Base-by-base conservation (phyloP, 2,797 vertebrate genomes). In the Lacerta viridis region DNA sequence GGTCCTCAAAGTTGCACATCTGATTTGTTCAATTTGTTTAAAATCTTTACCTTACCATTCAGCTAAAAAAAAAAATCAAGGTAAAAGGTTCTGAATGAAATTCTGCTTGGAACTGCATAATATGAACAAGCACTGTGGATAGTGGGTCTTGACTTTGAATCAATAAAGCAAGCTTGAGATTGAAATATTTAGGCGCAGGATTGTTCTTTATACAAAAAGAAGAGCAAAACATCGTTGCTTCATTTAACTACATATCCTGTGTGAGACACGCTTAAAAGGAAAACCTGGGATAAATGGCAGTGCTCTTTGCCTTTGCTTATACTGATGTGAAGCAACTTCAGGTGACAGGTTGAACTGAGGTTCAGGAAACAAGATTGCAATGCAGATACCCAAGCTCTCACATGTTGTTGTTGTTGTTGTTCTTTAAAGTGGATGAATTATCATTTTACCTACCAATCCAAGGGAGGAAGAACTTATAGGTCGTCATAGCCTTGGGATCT, bases 401-500 rank as follows among this genome's bases (percentile, higher is more conserved):
- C 39, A 41, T 41, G 39, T 4, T 41, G 39, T 41, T 41, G 33
- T 33, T 33, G 33, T 33, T 33, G 33, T 33, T 41, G 4, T 41
- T 41, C 5, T 41, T 41, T 41, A 41, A 41, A 41, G 39, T 41
- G 4, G 39, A 33, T 46, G 17, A 33, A 33, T 82, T 4, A 46
- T 64, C 7, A 10, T 61, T 85, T 59, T 93, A 95, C 96, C 4
- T 94, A 95, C 96, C 95, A 61, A 92, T 4, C 80, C 59, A 86
- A 0, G 94, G 90, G 64, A 61, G 7, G 23, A 93, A 41, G 88
- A 94, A 91, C 43, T 61, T 88, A 66, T 93, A 91, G 2, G 86
- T 29, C 13, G 55, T 66, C 41, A 88, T 85, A 79, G 89, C 59
- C 90, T 96, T 96, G 81, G 93, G 94, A 88, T 96, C 96, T 96